Percentiles rank a stretch among this genome's conserved stretches.
Evolutionary conservation across 2,797 vertebrate species (phyloP).

Genomic region (Danio albolineatus): DNA sequence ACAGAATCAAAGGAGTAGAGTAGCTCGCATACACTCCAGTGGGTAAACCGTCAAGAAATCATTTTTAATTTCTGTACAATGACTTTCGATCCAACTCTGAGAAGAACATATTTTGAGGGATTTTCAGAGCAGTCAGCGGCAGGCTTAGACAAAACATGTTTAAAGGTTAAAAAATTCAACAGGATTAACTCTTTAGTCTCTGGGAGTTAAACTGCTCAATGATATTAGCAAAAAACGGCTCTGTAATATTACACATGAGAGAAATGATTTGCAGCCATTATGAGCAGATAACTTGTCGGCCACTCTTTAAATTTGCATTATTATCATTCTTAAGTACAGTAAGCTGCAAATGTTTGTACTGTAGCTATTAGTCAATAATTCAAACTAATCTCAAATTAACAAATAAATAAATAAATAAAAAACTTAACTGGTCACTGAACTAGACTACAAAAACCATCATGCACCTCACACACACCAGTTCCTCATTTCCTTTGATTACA

Average conservation of each 20-base stretch:
- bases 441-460: too few relatives aligned
- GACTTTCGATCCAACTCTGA: background rate
- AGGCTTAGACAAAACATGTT: background rate
- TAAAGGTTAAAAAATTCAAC: background rate
- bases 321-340: background rate
- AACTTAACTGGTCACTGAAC: too few relatives aligned
- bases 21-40: background rate
- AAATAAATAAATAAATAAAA: too few relatives aligned
- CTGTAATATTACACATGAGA: background rate
- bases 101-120: background rate
- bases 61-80: background rate
- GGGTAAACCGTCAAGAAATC: background rate
- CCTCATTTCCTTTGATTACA: too few relatives aligned
- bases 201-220: background rate
- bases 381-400: slow-evolving; percentile 8
- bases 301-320: background rate
- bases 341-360: slow-evolving; percentile 10
- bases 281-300: background rate
- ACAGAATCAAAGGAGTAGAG: slow-evolving; percentile 46
- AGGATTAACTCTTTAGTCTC: background rate
- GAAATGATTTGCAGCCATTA: background rate
- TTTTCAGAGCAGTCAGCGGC: background rate
- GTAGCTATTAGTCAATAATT: slow-evolving; percentile 8
- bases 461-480: too few relatives aligned
- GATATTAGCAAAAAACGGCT: background rate